A percentile compares a stretch with the other conserved stretches of the same genome.
Conservation (phyloP, 64 coral and sea anemone genomes). For the Pachyseris speciosa region DNA sequence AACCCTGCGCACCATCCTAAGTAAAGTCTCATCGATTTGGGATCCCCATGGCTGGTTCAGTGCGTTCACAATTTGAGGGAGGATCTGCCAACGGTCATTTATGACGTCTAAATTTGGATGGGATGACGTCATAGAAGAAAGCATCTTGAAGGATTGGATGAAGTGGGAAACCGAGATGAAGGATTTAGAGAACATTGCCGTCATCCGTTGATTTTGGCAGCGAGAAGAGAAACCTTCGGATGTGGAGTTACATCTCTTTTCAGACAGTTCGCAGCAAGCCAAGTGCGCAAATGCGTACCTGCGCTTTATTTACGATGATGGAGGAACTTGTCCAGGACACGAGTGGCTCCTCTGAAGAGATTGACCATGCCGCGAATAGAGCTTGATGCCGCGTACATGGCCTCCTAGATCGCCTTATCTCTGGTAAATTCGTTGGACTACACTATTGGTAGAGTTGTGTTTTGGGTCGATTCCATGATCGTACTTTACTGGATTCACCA, state of each 20-base stretch:
- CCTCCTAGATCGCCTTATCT: slow-evolving; percentile 2
- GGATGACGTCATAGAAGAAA: slow-evolving; percentile 8
- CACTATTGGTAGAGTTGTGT: neutral
- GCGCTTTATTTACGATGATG: neutral
- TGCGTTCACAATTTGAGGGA: slow-evolving; percentile 34
- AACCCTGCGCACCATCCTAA: neutral
- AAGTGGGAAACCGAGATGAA: slow-evolving; percentile 1
- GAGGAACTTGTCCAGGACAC: neutral
- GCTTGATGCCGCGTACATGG: slow-evolving; percentile 7
- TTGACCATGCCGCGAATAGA: slow-evolving; percentile 45
- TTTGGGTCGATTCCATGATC: slow-evolving; percentile 64
- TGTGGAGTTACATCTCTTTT: neutral
- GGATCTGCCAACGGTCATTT: slow-evolving; percentile 27
- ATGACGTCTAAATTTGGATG: slow-evolving; percentile 26
- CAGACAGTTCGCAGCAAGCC: neutral
- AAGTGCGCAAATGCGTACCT: neutral
- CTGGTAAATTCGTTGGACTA: neutral
- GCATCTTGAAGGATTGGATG: slow-evolving; percentile 11
- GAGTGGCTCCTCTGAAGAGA: neutral
- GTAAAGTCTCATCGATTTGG: slow-evolving; percentile 28
- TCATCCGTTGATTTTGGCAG: too few relatives aligned
- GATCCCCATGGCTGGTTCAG: slow-evolving; percentile 30
- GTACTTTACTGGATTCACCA: slow-evolving; percentile 52
- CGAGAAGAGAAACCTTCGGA: neutral
- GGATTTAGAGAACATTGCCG: neutral